Percentiles rank a stretch among this genome's conserved stretches.
These are phyloP conservation scores for Florisuga fusca DNA, from an alignment of 2,797 vertebrate species.

Conservation along the genomic window DNA sequence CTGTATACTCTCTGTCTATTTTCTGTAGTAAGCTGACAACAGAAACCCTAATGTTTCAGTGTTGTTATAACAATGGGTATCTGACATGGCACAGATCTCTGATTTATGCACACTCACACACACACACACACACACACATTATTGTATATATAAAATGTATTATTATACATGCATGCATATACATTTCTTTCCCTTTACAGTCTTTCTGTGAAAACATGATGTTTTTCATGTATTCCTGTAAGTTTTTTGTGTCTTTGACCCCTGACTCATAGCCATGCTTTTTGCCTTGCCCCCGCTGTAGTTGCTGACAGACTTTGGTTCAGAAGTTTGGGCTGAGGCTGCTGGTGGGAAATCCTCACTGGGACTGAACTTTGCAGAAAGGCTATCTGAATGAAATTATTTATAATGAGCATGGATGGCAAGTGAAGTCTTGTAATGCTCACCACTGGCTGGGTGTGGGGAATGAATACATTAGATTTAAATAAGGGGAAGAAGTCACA, in stretches of 20 bases:
- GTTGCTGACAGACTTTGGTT: neutral
- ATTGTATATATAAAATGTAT: too few species aligned
- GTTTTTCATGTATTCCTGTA: neutral
- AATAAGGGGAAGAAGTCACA: neutral
- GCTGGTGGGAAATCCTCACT: neutral
- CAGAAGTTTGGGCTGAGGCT: neutral
- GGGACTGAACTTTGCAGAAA: slow-evolving; percentile 5
- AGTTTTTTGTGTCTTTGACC: neutral
- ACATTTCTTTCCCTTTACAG: neutral
- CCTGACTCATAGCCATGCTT: neutral
- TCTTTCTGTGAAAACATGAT: neutral
- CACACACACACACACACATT: neutral
- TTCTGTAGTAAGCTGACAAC: neutral
- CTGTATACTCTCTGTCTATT: neutral
- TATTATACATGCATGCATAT: too few species aligned
- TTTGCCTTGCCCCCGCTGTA: neutral
- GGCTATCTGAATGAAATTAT: slow-evolving; percentile 40
- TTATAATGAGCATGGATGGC: slow-evolving; percentile 6
- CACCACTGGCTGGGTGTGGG: neutral
- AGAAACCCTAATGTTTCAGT: neutral
- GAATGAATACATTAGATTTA: neutral
- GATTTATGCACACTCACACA: neutral
- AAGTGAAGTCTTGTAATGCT: neutral
- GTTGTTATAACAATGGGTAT: neutral
- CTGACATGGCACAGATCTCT: neutral